Evolutionary conservation across 2,113 vertebrate species (phyloP), one percentile per base, ranked within the genome.

Genomic region (Machaerirhynchus nigripectus): DNA sequence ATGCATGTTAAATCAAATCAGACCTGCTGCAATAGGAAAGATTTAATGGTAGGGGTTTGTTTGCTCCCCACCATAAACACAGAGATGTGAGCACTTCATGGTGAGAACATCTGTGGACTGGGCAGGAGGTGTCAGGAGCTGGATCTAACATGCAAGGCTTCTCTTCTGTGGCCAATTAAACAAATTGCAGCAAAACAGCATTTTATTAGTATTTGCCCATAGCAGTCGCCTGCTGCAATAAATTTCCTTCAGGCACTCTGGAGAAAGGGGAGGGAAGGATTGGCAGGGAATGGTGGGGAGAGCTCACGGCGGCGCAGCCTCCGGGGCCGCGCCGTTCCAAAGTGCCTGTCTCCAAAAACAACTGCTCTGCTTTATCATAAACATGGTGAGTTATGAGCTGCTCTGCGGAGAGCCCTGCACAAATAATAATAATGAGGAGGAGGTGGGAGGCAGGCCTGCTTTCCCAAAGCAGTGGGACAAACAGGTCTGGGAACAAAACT

Each of bases 121-220:
- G 96, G 97, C 96, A 96, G 97, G 95, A 95, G 95, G 82, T 84
- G 75, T 82, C 96, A 89, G 89, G 40, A 83, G 95, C 96, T 96
- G 95, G 93, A 89, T 92, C 93, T 92, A 44, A 86, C 95, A 87
- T 69, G 89, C 96, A 63, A 97, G 96, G 97, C 96, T 87, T 98
- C 97, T 98, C 98, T 98, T 98, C 98, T 98, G 98, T 98, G 99
- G 98, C 98, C 98, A 99, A 99, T 99, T 99, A 99, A 99, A 98
- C 98, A 98, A 98, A 99, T 98, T 98, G 99, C 98, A 98, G 97
- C 98, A 98, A 98, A 99, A 98, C 97, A 98, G 97, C 98, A 98
- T 99, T 99, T 99, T 99, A 99, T 99, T 99, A 98, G 98, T 98
- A 98, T 99, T 99, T 98, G 98, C 98, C 98, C 98, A 98, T 95